Percentiles rank a stretch among this genome's conserved stretches.
Evolutionary conservation across 2,797 vertebrate genomes (phyloP).

Genomic region (Ataeniobius toweri): DNA sequence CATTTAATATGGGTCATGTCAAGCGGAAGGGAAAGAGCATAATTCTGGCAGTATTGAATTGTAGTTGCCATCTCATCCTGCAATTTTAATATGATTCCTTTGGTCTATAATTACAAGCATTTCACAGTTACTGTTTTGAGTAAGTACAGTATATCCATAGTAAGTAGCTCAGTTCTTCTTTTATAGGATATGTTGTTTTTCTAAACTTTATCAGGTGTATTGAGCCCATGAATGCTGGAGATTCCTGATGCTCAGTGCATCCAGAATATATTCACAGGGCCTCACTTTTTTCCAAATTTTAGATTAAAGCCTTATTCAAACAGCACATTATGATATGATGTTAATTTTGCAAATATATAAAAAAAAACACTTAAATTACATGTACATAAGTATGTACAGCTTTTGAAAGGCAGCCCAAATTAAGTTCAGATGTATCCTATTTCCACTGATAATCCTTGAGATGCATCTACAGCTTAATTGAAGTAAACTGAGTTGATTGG

Average conservation of each 20-base stretch:
- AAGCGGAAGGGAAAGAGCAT: slow-evolving; percentile 23
- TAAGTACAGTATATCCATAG: slow-evolving; percentile 17
- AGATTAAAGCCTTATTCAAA: too few relatives aligned
- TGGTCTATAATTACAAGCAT: slow-evolving; percentile 1
- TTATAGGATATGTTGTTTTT: background rate
- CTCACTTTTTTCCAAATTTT: background rate
- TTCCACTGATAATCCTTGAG: too few relatives aligned
- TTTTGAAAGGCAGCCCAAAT: too few relatives aligned
- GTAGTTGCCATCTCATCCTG: slow-evolving; percentile 18
- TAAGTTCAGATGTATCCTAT: too few relatives aligned
- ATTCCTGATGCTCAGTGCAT: background rate
- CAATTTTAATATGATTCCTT: slow-evolving; percentile 27
- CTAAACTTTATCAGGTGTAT: background rate
- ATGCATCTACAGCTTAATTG: too few relatives aligned
- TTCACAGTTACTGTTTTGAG: background rate
- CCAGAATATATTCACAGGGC: background rate
- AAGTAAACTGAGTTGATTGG: too few relatives aligned
- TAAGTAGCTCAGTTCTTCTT: background rate
- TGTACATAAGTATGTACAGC: too few relatives aligned
- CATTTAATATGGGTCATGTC: slow-evolving; percentile 54
- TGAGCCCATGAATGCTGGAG: slow-evolving; percentile 2
- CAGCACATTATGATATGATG: too few relatives aligned
- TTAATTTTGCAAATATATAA: too few relatives aligned
- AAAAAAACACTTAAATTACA: too few relatives aligned
- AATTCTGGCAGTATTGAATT: slow-evolving; percentile 44